Evolutionary conservation across 2,797 vertebrate genomes (phyloP).

Genomic region (Etheostoma perlongum): DNA sequence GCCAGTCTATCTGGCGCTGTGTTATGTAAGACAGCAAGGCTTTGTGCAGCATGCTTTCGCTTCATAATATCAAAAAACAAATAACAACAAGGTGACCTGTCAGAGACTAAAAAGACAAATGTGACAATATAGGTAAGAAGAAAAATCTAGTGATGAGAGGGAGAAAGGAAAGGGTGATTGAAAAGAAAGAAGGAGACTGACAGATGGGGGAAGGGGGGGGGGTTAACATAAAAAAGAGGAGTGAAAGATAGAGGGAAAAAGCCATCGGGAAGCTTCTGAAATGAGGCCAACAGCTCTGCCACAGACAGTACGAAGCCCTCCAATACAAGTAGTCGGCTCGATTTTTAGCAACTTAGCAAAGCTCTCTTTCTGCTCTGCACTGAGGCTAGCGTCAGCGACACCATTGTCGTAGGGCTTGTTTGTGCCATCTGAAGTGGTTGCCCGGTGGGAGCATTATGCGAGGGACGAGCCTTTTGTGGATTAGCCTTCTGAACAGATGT

Average conservation of each 20-base stretch:
- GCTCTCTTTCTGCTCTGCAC: conserved; percentile 16
- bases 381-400: conserved; percentile 19
- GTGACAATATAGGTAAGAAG: neutral
- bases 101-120: conserved; percentile 13
- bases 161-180: conserved; percentile 2
- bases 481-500: conserved; percentile 69
- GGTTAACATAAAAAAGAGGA: conserved; percentile 4
- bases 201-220: neutral
- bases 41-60: conserved; percentile 23
- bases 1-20: conserved; percentile 13
- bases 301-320: conserved; percentile 26
- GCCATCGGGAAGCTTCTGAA: conserved; percentile 32
- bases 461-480: conserved; percentile 63
- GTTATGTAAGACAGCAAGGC: conserved; percentile 26
- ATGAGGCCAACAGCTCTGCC: conserved; percentile 40
- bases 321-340: neutral
- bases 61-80: conserved; percentile 25
- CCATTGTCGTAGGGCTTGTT: conserved; percentile 44
- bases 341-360: conserved; percentile 31
- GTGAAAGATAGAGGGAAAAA: conserved; percentile 33
- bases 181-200: conserved; percentile 17
- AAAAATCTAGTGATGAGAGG: neutral
- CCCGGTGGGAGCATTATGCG: conserved; percentile 55
- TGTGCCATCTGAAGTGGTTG: conserved; percentile 53
- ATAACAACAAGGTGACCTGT: conserved; percentile 43